phyloP scores from a whole-genome alignment of 2,113 vertebrate genomes.

The Chionis minor region DNA sequence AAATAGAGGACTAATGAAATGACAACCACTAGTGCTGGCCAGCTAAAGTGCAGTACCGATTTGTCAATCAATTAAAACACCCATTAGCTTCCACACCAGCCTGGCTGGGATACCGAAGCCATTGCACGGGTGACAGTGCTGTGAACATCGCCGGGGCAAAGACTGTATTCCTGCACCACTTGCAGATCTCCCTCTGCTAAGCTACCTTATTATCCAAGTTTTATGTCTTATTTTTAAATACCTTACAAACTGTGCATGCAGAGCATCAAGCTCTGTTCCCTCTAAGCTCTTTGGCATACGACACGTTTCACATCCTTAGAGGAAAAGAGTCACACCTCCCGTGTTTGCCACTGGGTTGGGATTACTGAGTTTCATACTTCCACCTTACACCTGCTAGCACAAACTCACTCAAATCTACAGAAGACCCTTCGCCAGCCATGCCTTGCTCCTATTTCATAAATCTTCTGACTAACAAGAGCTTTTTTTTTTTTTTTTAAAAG shows the following conservation, averaged over 20 bases:
- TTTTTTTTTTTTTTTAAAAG: no score
- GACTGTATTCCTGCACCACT: neutral
- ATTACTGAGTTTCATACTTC: accelerated
- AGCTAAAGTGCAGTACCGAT: neutral
- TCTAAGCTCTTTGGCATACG: accelerated
- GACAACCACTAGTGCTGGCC: neutral
- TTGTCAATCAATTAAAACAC: neutral
- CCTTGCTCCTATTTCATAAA: neutral
- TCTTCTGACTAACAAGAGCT: neutral
- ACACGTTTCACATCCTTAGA: neutral
- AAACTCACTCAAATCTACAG: accelerated
- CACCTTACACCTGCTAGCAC: neutral
- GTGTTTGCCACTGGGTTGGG: accelerated
- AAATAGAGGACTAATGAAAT: neutral
- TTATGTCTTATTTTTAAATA: no score
- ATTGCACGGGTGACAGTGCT: accelerated
- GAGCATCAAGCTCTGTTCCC: neutral
- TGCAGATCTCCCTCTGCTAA: neutral
- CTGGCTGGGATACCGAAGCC: neutral
- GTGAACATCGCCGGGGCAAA: no score
- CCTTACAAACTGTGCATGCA: accelerated
- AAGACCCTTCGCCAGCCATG: neutral
- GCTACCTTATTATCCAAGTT: neutral
- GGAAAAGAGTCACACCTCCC: neutral
- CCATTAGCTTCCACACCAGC: neutral